These are phyloP conservation scores for Tyto alba DNA, from an alignment of 2,113 vertebrate genomes.

Conservation along the genomic window DNA sequence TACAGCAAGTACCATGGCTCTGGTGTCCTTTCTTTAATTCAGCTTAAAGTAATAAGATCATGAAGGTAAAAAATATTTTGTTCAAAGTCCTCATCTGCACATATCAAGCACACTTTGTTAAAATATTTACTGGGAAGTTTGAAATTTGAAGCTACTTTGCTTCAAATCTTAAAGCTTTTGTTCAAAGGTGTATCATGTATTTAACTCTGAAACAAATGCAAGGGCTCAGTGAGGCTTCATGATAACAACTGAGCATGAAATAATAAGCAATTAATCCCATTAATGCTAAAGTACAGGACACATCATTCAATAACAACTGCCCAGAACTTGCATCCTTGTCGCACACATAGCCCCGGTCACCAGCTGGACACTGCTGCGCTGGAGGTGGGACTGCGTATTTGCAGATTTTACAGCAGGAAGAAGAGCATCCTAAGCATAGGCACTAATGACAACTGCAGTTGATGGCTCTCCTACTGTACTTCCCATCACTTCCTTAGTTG, in stretches of 20 bases:
- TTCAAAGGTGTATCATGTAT: not conserved
- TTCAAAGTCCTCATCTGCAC: not conserved
- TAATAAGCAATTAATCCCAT: not conserved
- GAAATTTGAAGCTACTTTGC: not conserved
- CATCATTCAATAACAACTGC: not conserved
- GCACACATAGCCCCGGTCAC: not conserved
- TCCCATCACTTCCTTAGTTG: not conserved
- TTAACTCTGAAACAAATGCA: not conserved
- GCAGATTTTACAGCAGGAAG: not conserved
- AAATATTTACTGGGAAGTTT: not conserved
- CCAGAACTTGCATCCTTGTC: not conserved
- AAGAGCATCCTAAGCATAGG: not conserved
- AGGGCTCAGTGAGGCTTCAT: not conserved
- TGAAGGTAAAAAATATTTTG: not conserved
- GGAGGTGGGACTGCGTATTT: rapidly evolving
- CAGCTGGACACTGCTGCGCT: not conserved
- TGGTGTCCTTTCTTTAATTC: not conserved
- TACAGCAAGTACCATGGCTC: not conserved
- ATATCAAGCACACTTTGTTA: not conserved
- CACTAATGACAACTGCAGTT: not conserved
- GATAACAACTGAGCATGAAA: not conserved
- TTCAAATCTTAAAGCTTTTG: not conserved
- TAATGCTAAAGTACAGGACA: not conserved
- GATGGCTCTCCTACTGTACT: not conserved
- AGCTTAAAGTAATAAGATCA: not conserved